Base-by-base conservation (phyloP, 2,113 vertebrate species). In the Proterorhinus semilunaris region DNA sequence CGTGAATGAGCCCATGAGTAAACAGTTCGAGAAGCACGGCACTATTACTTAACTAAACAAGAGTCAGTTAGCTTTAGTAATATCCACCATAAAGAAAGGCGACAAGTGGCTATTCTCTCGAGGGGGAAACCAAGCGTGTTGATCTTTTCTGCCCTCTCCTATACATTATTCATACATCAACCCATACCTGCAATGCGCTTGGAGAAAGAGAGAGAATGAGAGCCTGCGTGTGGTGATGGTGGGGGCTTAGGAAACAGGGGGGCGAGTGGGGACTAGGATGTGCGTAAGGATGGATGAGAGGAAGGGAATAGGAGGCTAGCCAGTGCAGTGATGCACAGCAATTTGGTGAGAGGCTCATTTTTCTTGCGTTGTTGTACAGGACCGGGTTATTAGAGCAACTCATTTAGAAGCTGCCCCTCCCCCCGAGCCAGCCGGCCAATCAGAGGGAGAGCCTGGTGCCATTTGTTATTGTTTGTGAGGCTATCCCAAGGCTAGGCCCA, bases 161-260 rank as follows among this genome's bases (percentile, higher is more conserved):
- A 84, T 88, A 68, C 83, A 91, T 90, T 86, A 91, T 90, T 89
- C 88, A 88, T 86, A 67, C 8, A 74, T 67, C 73, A 84, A 80
- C 85, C 27, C 83, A 70, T 63, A 83, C 83, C 85, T 90, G 83
- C 90, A 90, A 66, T 88, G 87, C 86, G 59, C 69, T 58, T 36
- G 11, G 55, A 58, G 21, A 27, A 10, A 57, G 27, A 58, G 55
- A 42, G 69, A 4, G 54, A 16, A 36, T 7, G 57, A 15, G 57
- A 15, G 57, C 5, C 7, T 6, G 45, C 5, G n/a, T 10, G 43
- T 46, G 48, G 58, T 71, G 61, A 66, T 58, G 2, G 49, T n/a
- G 44, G 6, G 61, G 47, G 62, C 27, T 11, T 27, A 52, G 52
- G 45, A 27, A 50, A n/a, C 57, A 50, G 62, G 66, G 59, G 66